Evolutionary conservation across 1,140 invertebrate genomes (phyloP).

Genomic region (Colletes latitarsis): DNA sequence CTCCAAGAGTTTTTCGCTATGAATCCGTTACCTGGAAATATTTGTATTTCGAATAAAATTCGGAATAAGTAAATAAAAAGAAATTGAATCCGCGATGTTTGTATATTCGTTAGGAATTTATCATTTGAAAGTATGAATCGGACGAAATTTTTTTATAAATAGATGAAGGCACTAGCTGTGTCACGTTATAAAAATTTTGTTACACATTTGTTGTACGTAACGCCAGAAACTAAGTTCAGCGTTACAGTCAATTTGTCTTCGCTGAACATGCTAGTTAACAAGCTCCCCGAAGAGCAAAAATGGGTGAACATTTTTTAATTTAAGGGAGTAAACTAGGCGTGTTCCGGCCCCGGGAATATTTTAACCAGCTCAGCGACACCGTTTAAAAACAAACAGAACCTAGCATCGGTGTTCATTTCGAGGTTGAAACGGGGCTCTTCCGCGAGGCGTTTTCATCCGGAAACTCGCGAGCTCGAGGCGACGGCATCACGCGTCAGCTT

Average conservation of each 20-base stretch:
- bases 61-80: too few relatives aligned
- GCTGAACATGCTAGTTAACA: not conserved
- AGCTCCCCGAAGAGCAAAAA: not conserved
- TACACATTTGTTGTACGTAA: too few relatives aligned
- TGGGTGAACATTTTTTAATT: not conserved
- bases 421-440: not conserved
- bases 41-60: too few relatives aligned
- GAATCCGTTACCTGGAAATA: too few relatives aligned
- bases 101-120: too few relatives aligned
- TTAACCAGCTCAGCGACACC: not conserved
- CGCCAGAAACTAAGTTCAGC: not conserved
- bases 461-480: not conserved
- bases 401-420: not conserved
- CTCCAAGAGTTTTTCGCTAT: too few relatives aligned
- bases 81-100: too few relatives aligned
- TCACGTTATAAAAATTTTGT: too few relatives aligned
- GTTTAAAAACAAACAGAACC: not conserved
- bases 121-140: too few relatives aligned
- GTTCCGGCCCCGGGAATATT: not conserved
- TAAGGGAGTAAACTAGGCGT: not conserved
- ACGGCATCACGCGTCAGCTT: slow-evolving; percentile 17
- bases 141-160: too few relatives aligned
- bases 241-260: not conserved
- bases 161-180: too few relatives aligned
- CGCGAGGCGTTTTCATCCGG: not conserved